Evolutionary conservation across 2,113 vertebrate species (phyloP), one percentile per base, ranked within the genome.

Genomic region (Brachyistius frenatus): DNA sequence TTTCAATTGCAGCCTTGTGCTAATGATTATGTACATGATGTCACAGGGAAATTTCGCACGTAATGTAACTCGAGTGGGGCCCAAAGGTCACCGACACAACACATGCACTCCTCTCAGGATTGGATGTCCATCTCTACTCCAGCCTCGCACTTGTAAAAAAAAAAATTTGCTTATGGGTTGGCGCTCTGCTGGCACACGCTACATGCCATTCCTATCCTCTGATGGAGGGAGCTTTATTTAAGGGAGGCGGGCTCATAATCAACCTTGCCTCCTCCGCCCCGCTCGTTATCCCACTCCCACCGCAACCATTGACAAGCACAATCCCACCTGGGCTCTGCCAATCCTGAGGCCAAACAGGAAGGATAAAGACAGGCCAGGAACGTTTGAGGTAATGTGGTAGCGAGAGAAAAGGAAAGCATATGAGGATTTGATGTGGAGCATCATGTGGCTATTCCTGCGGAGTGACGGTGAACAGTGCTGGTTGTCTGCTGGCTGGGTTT

Each of bases 191-290:
- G 75, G 82, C 85, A 81, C 83, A 56, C 65, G 50, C 60, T 5
- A 5, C 69, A 63, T 87, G 75, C 73, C 90, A 91, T 89, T 88
- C 88, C 86, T 68, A 31, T 88, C 86, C 81, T 54, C 68, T 88
- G 89, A 90, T 78, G 86, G 44, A 81, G 72, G 0, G 57, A 79
- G 67, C 58, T 56, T 66, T 73, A 74, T 83, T 30, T 66, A 72
- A 73, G 49, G 35, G 3, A 52, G 78, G 62, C 66, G 55, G 54
- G 7, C 66, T 88, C 75, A 30, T 78, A 76, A 79, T 88, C 83
- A 57, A 23, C 23, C 23, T 23, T 23, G 23, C 23, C 23, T 23
- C 23, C 23, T 23, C 23, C 23, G 23, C 75, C 47, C 33, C 15
- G 7, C 86, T 84, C 56, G 78, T 90, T 90, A 89, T 73, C 85